A percentile compares a stretch with the other conserved stretches of the same genome.
phyloP scores from a whole-genome alignment of 1,140 invertebrate species.

The Ostrea edulis region DNA sequence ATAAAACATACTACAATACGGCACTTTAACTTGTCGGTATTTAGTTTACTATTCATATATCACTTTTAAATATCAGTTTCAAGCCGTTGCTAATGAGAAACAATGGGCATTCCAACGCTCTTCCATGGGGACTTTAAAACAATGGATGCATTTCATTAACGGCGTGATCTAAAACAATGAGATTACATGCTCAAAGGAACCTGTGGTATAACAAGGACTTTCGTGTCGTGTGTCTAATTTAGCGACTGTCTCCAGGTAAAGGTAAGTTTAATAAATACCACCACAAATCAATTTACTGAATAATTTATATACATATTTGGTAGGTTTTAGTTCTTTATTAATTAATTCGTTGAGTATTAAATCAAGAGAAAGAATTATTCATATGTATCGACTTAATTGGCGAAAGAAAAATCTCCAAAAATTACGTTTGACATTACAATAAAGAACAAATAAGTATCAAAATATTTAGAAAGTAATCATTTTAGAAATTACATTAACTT shows the following conservation, averaged over 20 bases:
- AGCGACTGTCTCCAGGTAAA: neutral
- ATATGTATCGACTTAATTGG: too few species aligned
- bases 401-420: too few species aligned
- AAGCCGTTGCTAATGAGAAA: conserved; percentile 2
- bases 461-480: too few species aligned
- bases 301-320: too few species aligned
- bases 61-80: conserved; percentile 1
- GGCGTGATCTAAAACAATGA: too few species aligned
- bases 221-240: neutral
- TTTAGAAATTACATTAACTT: too few species aligned
- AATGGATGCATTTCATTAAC: neutral
- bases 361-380: too few species aligned
- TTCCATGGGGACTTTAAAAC: neutral
- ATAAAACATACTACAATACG: conserved; percentile 5
- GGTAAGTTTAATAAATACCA: neutral
- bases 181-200: neutral
- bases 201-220: neutral
- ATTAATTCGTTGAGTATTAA: too few species aligned
- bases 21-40: neutral
- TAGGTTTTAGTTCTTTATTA: too few species aligned
- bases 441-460: too few species aligned
- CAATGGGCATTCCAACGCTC: neutral
- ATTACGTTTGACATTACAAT: too few species aligned
- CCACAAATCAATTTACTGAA: neutral
- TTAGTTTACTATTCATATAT: neutral